Evolutionary conservation across 37 sponge, comb jelly and placozoan genomes (phyloP), one percentile per base, ranked within the genome.

Genomic region (Ephydatia muelleri): DNA sequence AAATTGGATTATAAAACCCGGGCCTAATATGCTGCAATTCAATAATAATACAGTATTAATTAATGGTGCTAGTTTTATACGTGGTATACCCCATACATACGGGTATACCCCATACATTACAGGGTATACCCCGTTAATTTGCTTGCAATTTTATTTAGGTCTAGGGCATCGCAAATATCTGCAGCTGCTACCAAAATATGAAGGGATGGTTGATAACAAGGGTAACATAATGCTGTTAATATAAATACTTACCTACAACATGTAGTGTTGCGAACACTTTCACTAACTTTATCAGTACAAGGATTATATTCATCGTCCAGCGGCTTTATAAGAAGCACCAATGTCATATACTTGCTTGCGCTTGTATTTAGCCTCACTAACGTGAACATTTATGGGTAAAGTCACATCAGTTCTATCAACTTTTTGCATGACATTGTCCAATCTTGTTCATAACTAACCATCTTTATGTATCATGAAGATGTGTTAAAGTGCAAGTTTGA

Each of bases 11-110:
- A 57, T 57, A 57, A 57, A 57, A 57, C 57, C 57, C 16, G 57
- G 57, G 57, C 57, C 57, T 57, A 57, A 57, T 57, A 57, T 57
- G 57, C 57, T 57, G 57, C 57, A 57, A 57, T 57, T 57, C 57
- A 57, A 57, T 57, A 57, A 57, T 57, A 57, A 57, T 57, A 57
- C 57, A 57, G 57, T 57, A 57, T 57, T 57, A 57, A 57, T 57
- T 57, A 57, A 57, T 57, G 57, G 57, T 57, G 57, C 57, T 57
- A 57, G 57, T 57, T 57, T 21, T 21, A 21, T 57, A 57, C 19
- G 57, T 57, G 57, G 57, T 57, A 57, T 57, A 57, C 57, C 57
- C 57, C n/a, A n/a, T n/a, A n/a, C n/a, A n/a, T n/a, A n/a, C n/a
- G n/a, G n/a, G n/a, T n/a, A n/a, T n/a, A n/a, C n/a, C n/a, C n/a